Percentiles rank a stretch among this genome's conserved stretches.
Evolutionary conservation across 2,888 invertebrate species (phyloP).

Genomic region (Encarsia formosa): DNA sequence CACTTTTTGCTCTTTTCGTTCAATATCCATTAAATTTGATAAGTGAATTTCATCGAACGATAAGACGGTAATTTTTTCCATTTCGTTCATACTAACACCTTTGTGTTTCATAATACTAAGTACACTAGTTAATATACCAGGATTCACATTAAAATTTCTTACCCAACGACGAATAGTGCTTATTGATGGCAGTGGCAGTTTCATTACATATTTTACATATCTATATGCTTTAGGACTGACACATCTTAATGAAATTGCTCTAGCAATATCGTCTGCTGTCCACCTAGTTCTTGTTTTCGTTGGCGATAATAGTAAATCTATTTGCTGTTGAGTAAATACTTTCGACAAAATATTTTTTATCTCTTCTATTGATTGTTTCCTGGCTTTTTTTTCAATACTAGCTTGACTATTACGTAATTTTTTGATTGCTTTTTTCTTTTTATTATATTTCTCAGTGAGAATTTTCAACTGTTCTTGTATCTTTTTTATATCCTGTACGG

Average conservation of each 20-base stretch:
- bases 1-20: slow-evolving; percentile 30
- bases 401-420: too few relatives aligned
- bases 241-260: not conserved
- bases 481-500: too few relatives aligned
- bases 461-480: too few relatives aligned
- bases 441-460: too few relatives aligned
- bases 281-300: not conserved
- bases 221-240: slow-evolving; percentile 5
- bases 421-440: too few relatives aligned
- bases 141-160: slow-evolving; percentile 22
- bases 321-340: too few relatives aligned
- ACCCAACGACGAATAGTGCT: slow-evolving; percentile 10
- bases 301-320: too few relatives aligned
- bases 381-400: too few relatives aligned
- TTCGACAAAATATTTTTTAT: too few relatives aligned
- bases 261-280: not conserved
- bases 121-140: slow-evolving; percentile 29
- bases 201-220: not conserved
- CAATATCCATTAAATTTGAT: slow-evolving; percentile 29
- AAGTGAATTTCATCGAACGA: slow-evolving; percentile 34
- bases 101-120: slow-evolving; percentile 28
- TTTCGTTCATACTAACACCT: slow-evolving; percentile 3
- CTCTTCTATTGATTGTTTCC: too few relatives aligned
- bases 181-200: not conserved
- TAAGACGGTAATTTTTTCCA: slow-evolving; percentile 25